Base-by-base conservation (phyloP, 2,797 vertebrate genomes). In the Chrosomus eos region DNA sequence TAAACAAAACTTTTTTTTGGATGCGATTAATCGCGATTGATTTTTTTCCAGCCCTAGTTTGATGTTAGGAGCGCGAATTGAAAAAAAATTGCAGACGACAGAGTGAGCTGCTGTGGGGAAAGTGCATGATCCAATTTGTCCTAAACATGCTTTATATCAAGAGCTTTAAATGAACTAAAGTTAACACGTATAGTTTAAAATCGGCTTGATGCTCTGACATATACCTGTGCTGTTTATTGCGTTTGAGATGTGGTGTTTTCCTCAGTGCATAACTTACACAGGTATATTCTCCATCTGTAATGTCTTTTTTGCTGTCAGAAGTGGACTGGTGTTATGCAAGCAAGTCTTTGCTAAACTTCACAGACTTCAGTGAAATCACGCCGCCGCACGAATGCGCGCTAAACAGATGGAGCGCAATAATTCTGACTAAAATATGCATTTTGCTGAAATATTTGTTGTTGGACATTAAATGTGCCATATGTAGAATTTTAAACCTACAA, bases 351-450 rank as follows among this genome's bases (percentile, higher is more conserved):
- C 58, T 28, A 60, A n/a, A 60, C 55, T n/a, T 58, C 9, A n/a
- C 55, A 58, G 58, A 26, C 58, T 60, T 60, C 11, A 26, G 58
- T 26, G n/a, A 60, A 58, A 58, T 23, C 7, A 19, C 23, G 4
- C 1, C 9, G 9, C 55, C 7, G 1, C 19, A 21, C 7, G 2
- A 2, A 21, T 21, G 18, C 5, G 1, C 21, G 0, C 23, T 9
- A n/a, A n/a, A 58, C 55, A 58, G 51, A 55, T 19, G 48, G 48
- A 55, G 51, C 19, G 2, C 19, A 55, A 23, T 23, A 21, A 23
- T 23, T 55, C 55, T 60, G 55, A 26, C 23, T 60, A 5, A 13
- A 23, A 23, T 55, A 23, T 23, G 3, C 3, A 23, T 55, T 55
- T 55, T 23, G 21, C 21, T 60, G 5, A 60, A 58, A 26, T 60